Evolutionary conservation across 2,888 invertebrate genomes (phyloP).

Genomic region (Lithophane ornitopus): DNA sequence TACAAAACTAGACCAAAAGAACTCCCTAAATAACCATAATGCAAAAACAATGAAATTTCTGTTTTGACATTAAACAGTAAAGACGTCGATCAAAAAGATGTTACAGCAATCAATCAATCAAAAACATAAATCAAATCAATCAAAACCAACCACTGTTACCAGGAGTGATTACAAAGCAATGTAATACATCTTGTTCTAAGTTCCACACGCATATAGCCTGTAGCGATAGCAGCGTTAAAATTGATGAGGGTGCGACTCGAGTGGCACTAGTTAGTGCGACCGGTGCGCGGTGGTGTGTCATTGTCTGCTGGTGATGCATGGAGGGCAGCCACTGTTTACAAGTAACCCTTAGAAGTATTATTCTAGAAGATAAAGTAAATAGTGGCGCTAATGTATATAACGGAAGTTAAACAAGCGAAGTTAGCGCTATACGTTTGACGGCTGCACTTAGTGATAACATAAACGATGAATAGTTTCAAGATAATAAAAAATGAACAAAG

Average conservation of each 20-base stretch:
- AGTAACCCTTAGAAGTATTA: too few relatives aligned
- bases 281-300: slow-evolving; percentile 46
- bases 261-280: slow-evolving; percentile 24
- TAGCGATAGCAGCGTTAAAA: slow-evolving; percentile 16
- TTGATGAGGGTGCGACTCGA: slow-evolving; percentile 47
- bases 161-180: slow-evolving; percentile 8
- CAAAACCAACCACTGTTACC: not conserved
- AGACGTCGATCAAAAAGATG: not conserved
- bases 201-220: not conserved
- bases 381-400: not conserved
- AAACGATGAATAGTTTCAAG: too few relatives aligned
- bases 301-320: slow-evolving; percentile 46
- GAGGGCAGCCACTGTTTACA: not conserved
- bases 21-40: too few relatives aligned
- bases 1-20: not conserved
- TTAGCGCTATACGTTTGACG: too few relatives aligned
- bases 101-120: not conserved
- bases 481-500: too few relatives aligned
- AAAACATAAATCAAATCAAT: too few relatives aligned
- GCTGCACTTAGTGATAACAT: too few relatives aligned
- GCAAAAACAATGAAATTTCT: not conserved
- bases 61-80: not conserved
- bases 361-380: not conserved
- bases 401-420: not conserved
- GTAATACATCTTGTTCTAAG: slow-evolving; percentile 5